Base-by-base conservation (phyloP, 2,888 invertebrate species). In the Charanyca ferruginea region DNA sequence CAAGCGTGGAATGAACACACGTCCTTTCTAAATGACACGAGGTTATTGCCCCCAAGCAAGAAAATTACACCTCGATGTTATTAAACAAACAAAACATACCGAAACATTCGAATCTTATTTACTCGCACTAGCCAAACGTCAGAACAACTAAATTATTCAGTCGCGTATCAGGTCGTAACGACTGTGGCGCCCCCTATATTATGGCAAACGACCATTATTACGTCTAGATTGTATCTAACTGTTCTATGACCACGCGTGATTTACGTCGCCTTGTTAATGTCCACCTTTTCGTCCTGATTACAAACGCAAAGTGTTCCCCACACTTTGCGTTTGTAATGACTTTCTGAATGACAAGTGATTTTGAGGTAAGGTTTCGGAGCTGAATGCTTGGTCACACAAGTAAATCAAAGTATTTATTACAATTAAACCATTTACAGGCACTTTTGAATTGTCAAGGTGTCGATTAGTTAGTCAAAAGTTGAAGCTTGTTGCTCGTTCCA, bases 141-240 rank as follows among this genome's bases (percentile, higher is more conserved):
- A 51, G 60, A 58, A 66, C 59, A 52, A 41, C 54, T 74, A 79
- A 79, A 81, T 80, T 68, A 81, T 73, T 77, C 75, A 68, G 51
- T 45, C 44, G 32, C 47, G 25, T 74, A 79, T 73, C 73, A 58
- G 61, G 53, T 49, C 64, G 59, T 69, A 67, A 73, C 64, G 76
- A 74, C 57, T 55, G 64, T 42, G 55, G 70, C 57, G 72, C 77
- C 75, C 68, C 42, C 73, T 83, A 77, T 68, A 69, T 79, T 74
- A 81, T 69, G 47, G 48, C 68, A 66, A 72, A 71, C 68, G 77
- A 71, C 65, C 65, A 58, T 78, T 73, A 77, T 68, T 63, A 70
- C 69, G 71, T 66, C 65, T 71, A 69, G 72, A 75, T 73, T 28
- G 18, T 80, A 76, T 82, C 79, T 48, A 35, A 49, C 35, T 58